These are phyloP conservation scores for Babylonia areolata DNA, from an alignment of 1,140 invertebrate species.

Conservation along the genomic window DNA sequence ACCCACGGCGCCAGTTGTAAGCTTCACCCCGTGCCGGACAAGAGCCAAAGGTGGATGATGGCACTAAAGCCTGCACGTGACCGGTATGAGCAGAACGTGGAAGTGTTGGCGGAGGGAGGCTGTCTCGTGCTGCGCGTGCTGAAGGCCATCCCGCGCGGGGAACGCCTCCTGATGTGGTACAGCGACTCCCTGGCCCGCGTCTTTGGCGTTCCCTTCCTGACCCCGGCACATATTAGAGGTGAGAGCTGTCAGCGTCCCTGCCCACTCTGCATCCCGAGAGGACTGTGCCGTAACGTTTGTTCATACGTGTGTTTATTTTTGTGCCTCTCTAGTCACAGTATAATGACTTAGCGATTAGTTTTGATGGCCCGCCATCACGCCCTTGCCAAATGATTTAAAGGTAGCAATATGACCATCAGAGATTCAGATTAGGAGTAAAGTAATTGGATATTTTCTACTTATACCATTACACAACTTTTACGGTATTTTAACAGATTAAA, in stretches of 20 bases:
- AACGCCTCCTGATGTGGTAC: conserved; percentile 88
- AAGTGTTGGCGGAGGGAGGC: conserved; percentile 73
- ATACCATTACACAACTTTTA: too few relatives aligned
- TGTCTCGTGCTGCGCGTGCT: conserved; percentile 67
- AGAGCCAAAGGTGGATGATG: conserved; percentile 76
- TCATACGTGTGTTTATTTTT: too few relatives aligned
- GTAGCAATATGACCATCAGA: too few relatives aligned
- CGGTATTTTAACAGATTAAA: too few relatives aligned
- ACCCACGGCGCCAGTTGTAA: not conserved
- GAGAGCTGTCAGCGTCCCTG: conserved; percentile 50
- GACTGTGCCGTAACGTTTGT: too few relatives aligned
- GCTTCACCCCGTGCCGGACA: not conserved
- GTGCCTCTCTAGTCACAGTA: too few relatives aligned
- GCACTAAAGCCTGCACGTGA: conserved; percentile 81
- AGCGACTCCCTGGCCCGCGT: conserved; percentile 84
- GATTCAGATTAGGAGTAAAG: too few relatives aligned
- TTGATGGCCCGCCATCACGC: too few relatives aligned
- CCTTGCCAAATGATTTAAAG: too few relatives aligned
- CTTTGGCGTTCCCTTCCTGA: conserved; percentile 86
- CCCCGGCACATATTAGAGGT: conserved; percentile 89
- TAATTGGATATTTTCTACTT: too few relatives aligned
- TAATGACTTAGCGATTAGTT: too few relatives aligned
- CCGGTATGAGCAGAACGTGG: conserved; percentile 83
- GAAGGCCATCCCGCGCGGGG: conserved; percentile 77
- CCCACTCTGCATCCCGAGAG: too few relatives aligned